Base-by-base conservation (phyloP, 2,888 invertebrate species). In the Kryphioiulus occultus region DNA sequence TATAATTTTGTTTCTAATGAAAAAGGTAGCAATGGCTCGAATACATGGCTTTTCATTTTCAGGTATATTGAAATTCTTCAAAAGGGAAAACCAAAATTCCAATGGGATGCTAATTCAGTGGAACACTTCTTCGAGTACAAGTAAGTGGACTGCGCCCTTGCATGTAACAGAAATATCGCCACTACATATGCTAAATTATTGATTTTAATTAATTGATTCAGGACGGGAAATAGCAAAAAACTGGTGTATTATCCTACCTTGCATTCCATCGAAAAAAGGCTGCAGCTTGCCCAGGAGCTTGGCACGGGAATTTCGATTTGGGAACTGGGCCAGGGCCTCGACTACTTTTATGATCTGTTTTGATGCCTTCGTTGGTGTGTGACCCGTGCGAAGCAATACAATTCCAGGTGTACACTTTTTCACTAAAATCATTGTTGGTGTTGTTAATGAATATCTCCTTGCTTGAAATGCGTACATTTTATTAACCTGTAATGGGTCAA, bases 271-370 rank as follows among this genome's bases (percentile, higher is more conserved):
- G 94, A 96, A 89, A 94, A 94, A 91, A 93, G 98, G 89, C 92
- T 98, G 22, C 94, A 97, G 88, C 92, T 98, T 85, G 97, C 97
- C 0, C 93, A 93, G 88, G 94, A 96, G 91, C 93, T 97, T 87
- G 96, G 96, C 12, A 95, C 95, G 2, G 98, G 98, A 0, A 93
- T 98, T 84, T 96, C 98, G 0, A 95, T 99, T 90, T 98, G 98
- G 98, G 98, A 99, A 91, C 92, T 98, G n/a, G 98, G 98, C 0
- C 98, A 99, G 92, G 98, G 98, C 32, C 93, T 98, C 26, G 96
- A 97, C 92, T 98, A 97, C 92, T 98, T 98, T 92, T 98, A 97
- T 92, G 98, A 98, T 93, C 93, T 96, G 89, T 93, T 96, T 89
- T 96, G 93, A 94, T 86, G 85, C 26, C 1, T 78, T 78, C 4